phyloP scores from a whole-genome alignment of 2,797 vertebrate genomes.

The Diplodus puntazzo region DNA sequence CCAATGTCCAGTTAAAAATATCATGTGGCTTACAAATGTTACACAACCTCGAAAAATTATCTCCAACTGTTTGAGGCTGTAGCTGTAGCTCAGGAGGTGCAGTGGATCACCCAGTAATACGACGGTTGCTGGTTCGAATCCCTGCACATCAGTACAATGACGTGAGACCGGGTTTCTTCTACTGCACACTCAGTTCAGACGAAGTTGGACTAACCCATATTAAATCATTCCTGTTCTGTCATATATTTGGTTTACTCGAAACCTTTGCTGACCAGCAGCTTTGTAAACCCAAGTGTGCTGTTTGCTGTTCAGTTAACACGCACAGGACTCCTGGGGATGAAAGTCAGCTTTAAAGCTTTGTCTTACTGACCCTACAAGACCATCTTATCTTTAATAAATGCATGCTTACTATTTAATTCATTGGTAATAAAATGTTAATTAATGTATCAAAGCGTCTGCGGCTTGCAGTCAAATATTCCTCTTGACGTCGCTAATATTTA shows the following conservation, averaged over 20 bases:
- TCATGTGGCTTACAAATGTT: too few species aligned
- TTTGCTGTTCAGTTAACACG: neutral
- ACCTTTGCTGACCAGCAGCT: neutral
- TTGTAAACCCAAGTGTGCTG: neutral
- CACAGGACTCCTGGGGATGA: neutral
- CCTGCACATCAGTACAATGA: too few species aligned
- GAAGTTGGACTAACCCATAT: too few species aligned
- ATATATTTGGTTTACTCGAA: neutral
- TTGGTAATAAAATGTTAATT: constrained; percentile 38
- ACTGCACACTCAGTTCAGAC: neutral
- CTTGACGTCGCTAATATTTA: constrained; percentile 31
- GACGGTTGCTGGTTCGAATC: too few species aligned
- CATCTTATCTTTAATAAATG: constrained; percentile 33
- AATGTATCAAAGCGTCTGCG: constrained; percentile 18
- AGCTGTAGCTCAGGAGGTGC: too few species aligned
- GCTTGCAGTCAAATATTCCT: constrained; percentile 13
- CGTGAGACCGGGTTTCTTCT: neutral
- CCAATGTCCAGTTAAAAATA: too few species aligned
- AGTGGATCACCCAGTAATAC: too few species aligned
- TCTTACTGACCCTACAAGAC: neutral
- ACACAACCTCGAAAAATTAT: too few species aligned
- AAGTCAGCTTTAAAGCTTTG: neutral
- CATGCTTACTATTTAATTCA: constrained; percentile 28
- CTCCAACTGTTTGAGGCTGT: too few species aligned
- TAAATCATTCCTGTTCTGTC: neutral